Evolutionary conservation across 2,888 invertebrate species (phyloP), one percentile per base, ranked within the genome.

Genomic region (Sarcophaga rosellei): DNA sequence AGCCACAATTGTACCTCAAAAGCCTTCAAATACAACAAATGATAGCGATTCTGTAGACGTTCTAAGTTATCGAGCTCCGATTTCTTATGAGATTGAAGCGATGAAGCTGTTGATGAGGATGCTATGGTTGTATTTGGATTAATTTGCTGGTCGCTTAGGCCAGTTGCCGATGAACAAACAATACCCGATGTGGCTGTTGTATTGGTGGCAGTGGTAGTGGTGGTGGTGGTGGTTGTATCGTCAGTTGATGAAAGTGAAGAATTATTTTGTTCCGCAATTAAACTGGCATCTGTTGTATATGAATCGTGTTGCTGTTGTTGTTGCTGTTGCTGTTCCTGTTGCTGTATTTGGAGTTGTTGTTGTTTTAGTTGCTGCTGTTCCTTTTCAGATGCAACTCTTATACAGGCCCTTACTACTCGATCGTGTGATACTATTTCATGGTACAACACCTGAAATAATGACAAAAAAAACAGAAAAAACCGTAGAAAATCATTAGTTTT

Each of bases 1-100:
- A 98, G 95, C 92, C 97, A 96, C 94, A 97, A 97, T 94, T 98
- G 97, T 95, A 98, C 97, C 95, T 98, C 98, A 91, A 98, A 95
- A 79, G 98, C 97, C 90, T 97, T 95, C 90, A 98, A 94, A 94
- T 97, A 98, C 89, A 98, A 95, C 89, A 96, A 95, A 93, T 98
- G 98, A 97, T 98, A 98, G 92, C 98, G 96, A 87, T 96, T 95
- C 94, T 98, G 97, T 89, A 98, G 94, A 94, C 95, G 90, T 94
- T 93, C 93, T 89, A 93, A 90, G 90, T 91, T 92, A 83, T 93
- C 92, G 83, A 93, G 89, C 94, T 84, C 79, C 68, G 74, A 84
- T 87, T 82, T 83, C n/a, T 72, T 78, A 12, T 76, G 47, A 57
- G 77, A 79, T 45, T 81, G 76, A 66, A 11, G 21, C 25, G 85